Percentiles rank a stretch among this genome's conserved stretches.
Evolutionary conservation across 2,113 vertebrate genomes (phyloP).

Genomic region (Sinocyclocheilus anshuiensis): DNA sequence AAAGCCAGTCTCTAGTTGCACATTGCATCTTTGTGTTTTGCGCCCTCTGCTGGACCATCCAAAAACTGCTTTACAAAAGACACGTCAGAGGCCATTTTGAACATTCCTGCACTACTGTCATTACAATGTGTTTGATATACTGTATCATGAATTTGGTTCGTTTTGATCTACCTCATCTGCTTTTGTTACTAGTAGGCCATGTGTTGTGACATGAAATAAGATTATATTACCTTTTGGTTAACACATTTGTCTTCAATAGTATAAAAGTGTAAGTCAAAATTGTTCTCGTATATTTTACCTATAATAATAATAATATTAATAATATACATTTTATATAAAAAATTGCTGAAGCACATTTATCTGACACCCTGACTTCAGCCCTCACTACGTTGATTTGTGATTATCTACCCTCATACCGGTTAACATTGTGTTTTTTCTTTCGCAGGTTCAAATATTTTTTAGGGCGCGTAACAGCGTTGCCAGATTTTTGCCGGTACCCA

Average conservation of each 20-base stretch:
- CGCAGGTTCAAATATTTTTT: not conserved
- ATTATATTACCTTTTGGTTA: too few species aligned
- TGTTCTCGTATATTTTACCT: not conserved
- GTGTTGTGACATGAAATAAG: not conserved
- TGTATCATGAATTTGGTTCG: not conserved
- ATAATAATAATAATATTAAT: not conserved
- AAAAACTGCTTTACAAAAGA: constrained; percentile 43
- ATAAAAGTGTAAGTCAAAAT: not conserved
- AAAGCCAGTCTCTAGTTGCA: not conserved
- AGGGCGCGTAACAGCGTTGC: not conserved
- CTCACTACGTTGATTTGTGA: not conserved
- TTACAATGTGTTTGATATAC: constrained; percentile 33
- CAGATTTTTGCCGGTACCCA: constrained; percentile 3
- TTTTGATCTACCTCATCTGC: not conserved
- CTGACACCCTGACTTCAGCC: too few species aligned
- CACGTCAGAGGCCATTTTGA: constrained; percentile 78
- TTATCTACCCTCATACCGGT: not conserved
- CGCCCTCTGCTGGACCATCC: constrained; percentile 61
- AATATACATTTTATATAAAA: too few species aligned
- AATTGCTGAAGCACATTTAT: too few species aligned
- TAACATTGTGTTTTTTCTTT: not conserved
- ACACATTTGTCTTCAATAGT: not conserved
- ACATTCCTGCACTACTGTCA: constrained; percentile 40
- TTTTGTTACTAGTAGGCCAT: not conserved
- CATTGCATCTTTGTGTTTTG: constrained; percentile 43